Percentiles rank a stretch among this genome's conserved stretches.
These are phyloP conservation scores for Equus quagga DNA, from an alignment of 2,113 vertebrate genomes.

Conservation along the genomic window DNA sequence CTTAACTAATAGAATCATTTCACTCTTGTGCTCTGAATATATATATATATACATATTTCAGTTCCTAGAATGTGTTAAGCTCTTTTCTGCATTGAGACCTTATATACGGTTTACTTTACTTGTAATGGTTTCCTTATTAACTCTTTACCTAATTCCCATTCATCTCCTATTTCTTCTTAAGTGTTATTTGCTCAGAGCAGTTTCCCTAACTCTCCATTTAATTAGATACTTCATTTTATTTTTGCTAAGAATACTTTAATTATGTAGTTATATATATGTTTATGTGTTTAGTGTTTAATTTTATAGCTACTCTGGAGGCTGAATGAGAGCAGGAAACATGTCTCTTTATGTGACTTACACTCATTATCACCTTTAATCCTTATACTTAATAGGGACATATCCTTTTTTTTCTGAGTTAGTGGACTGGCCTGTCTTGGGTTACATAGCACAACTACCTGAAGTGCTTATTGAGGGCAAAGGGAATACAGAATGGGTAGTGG, in stretches of 20 bases:
- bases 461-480: not conserved
- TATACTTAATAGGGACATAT: not conserved
- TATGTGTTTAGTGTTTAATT: slow-evolving; percentile 56
- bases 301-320: slow-evolving; percentile 49
- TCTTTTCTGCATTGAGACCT: not conserved
- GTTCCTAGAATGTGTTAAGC: not conserved
- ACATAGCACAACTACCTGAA: not conserved
- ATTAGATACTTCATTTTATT: slow-evolving; percentile 72
- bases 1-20: not conserved
- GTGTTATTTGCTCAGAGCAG: slow-evolving; percentile 30
- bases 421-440: not conserved
- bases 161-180: slow-evolving; percentile 63
- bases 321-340: not conserved
- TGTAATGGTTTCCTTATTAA: not conserved
- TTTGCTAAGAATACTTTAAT: slow-evolving; percentile 72
- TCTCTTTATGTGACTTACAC: not conserved
- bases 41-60: not conserved
- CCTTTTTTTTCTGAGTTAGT: not conserved
- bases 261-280: slow-evolving; percentile 44
- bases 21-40: not conserved
- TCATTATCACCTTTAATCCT: slow-evolving; percentile 23
- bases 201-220: slow-evolving; percentile 61
- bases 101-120: not conserved
- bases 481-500: not conserved
- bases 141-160: slow-evolving; percentile 53